phyloP scores from a whole-genome alignment of 2,888 invertebrate genomes.

The Andricus curvator region DNA sequence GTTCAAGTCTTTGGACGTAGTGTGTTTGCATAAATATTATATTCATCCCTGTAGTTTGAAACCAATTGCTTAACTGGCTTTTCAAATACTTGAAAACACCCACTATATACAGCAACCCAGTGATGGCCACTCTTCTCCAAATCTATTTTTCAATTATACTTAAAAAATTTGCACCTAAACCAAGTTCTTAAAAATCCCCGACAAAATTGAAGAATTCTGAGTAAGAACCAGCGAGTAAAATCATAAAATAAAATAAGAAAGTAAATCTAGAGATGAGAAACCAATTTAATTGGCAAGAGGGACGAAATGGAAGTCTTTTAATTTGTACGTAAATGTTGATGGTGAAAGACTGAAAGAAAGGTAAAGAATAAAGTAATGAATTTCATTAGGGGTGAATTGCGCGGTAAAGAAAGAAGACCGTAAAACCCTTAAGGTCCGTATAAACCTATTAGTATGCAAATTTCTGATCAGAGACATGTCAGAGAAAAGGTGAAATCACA shows the following conservation, averaged over 20 bases:
- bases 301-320: constrained; percentile 7
- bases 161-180: not conserved
- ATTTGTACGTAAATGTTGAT: constrained; percentile 10
- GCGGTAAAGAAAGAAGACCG: constrained; percentile 5
- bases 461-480: not conserved
- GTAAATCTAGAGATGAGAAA: constrained; percentile 6
- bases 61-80: not conserved
- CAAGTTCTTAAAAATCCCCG: not conserved
- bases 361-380: constrained; percentile 6
- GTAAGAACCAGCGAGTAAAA: not conserved
- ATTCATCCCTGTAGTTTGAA: not conserved
- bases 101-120: no score
- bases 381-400: not conserved
- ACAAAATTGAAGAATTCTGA: not conserved
- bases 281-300: constrained; percentile 27
- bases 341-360: not conserved
- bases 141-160: not conserved
- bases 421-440: not conserved
- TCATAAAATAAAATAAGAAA: not conserved
- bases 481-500: not conserved
- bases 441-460: constrained; percentile 1
- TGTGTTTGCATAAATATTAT: no score
- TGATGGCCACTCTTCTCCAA: no score
- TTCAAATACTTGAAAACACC: no score
- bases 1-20: no score